A percentile compares a stretch with the other conserved stretches of the same genome.
Evolutionary conservation across 2,888 invertebrate species (phyloP).

Genomic region (Pterostichus madidus): DNA sequence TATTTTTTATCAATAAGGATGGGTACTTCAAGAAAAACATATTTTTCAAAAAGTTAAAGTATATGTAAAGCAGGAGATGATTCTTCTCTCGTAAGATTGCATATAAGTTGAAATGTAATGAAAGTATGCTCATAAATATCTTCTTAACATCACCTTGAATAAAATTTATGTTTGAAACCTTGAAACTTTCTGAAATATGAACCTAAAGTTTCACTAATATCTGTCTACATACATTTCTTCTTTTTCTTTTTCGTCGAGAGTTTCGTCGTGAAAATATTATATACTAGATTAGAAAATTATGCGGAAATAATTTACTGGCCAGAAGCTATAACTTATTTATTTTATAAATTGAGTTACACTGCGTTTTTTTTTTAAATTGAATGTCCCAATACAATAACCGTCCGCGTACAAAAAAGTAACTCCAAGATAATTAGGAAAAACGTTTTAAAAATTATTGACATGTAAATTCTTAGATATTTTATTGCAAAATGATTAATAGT

Average conservation of each 20-base stretch:
- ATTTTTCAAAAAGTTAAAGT: constrained; percentile 44
- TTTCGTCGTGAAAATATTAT: constrained; percentile 38
- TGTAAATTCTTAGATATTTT: too few relatives aligned
- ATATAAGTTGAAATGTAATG: constrained; percentile 62
- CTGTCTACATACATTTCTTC: constrained; percentile 59
- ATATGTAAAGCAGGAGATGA: constrained; percentile 46
- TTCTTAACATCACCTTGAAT: constrained; percentile 60
- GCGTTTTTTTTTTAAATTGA: too few relatives aligned
- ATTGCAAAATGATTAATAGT: too few relatives aligned
- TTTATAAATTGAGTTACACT: too few relatives aligned
- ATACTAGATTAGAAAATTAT: constrained; percentile 34
- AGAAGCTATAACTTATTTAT: not conserved
- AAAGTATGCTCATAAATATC: constrained; percentile 63
- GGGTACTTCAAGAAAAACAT: constrained; percentile 8
- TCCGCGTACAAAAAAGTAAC: too few relatives aligned
- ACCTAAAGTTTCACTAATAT: constrained; percentile 62
- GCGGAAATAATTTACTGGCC: constrained; percentile 1
- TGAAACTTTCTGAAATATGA: constrained; percentile 65
- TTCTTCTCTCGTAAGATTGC: constrained; percentile 47
- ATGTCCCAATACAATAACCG: too few relatives aligned
- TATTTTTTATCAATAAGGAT: too few relatives aligned
- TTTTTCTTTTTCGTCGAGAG: constrained; percentile 28
- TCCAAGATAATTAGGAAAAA: too few relatives aligned
- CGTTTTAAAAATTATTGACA: too few relatives aligned
- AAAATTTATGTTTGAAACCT: constrained; percentile 64